These are phyloP conservation scores for Dicycla oo DNA, from an alignment of 2,888 invertebrate species.

Conservation along the genomic window DNA sequence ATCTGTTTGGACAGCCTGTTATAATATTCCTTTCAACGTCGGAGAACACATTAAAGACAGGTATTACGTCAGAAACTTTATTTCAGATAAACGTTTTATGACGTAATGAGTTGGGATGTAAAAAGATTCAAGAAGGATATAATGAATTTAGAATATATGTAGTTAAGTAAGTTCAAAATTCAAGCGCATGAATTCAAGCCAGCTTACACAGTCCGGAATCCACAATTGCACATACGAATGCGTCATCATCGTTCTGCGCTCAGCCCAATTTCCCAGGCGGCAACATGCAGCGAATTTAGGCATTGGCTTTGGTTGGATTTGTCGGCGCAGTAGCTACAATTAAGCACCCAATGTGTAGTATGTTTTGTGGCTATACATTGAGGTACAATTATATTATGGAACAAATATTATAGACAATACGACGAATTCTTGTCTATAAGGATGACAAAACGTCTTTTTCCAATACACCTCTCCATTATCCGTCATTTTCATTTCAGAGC, in stretches of 20 bases:
- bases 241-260: not conserved
- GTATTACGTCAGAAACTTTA: slow-evolving; percentile 9
- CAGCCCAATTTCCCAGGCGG: not conserved
- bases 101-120: slow-evolving; percentile 1
- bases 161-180: not conserved
- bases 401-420: not conserved
- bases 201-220: not conserved
- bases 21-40: slow-evolving; percentile 8
- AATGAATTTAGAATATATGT: not conserved
- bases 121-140: not conserved
- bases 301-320: not conserved
- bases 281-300: not conserved
- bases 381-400: not conserved
- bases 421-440: not conserved
- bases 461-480: not conserved
- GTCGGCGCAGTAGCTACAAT: not conserved
- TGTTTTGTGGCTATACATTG: not conserved
- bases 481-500: not conserved
- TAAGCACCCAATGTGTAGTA: not conserved
- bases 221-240: not conserved
- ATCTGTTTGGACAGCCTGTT: slow-evolving; percentile 30
- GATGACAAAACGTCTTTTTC: not conserved
- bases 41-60: not conserved
- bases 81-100: not conserved
- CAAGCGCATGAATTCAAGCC: not conserved